Percentiles rank a stretch among this genome's conserved stretches.
These are phyloP conservation scores for Mustela nigripes DNA, from an alignment of 2,113 vertebrate genomes.

Conservation along the genomic window DNA sequence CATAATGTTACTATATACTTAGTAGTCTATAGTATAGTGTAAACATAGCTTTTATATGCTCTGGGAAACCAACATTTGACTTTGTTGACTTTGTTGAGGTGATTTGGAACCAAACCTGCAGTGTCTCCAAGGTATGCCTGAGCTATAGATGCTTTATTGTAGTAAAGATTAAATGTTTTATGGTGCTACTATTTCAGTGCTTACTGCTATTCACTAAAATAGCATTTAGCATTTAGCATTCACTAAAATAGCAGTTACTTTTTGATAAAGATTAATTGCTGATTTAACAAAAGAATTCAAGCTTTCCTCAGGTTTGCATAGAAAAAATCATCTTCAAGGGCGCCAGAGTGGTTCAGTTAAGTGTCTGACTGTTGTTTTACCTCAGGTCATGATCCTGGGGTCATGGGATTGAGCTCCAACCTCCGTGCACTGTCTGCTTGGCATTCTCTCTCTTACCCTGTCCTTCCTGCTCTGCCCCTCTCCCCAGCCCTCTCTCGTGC, in stretches of 20 bases:
- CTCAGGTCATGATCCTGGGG: background rate
- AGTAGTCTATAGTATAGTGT: background rate
- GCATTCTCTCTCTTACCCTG: background rate
- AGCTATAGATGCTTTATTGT: background rate
- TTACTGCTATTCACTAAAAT: slow-evolving; percentile 53
- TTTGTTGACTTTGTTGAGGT: background rate
- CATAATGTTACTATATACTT: background rate
- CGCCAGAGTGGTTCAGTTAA: background rate
- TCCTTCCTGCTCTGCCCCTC: background rate
- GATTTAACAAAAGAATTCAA: background rate
- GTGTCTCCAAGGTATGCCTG: background rate
- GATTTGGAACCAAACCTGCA: background rate
- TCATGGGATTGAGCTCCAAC: background rate
- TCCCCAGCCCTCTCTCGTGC: background rate
- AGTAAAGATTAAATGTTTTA: slow-evolving; percentile 18
- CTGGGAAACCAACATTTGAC: background rate
- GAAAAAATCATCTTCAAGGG: background rate
- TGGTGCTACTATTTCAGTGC: background rate
- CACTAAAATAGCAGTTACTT: slow-evolving; percentile 25
- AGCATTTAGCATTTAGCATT: background rate
- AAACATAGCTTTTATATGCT: background rate
- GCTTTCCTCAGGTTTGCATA: slow-evolving; percentile 26
- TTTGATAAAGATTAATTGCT: slow-evolving; percentile 19
- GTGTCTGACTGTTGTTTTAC: background rate
- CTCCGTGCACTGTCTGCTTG: background rate